Evolutionary conservation across 2,797 vertebrate genomes (phyloP).

Genomic region (Coregonus ussuriensis): DNA sequence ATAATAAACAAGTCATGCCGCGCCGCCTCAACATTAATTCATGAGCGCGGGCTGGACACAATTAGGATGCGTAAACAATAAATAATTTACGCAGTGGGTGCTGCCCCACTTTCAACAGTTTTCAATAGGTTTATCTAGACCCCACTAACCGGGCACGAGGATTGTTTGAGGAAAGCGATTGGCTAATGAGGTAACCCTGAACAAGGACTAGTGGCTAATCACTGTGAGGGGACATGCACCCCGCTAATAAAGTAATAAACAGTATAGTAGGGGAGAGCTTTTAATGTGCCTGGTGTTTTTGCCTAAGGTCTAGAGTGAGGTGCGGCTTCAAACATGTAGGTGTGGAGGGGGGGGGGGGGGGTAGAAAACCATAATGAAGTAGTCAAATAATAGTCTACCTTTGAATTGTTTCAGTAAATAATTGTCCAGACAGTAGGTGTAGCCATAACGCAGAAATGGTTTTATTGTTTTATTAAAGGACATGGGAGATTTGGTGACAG

Average conservation of each 20-base stretch:
- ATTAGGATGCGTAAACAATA: constrained; percentile 68
- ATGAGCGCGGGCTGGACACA: constrained; percentile 51
- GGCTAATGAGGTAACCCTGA: constrained; percentile 61
- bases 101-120: constrained; percentile 50
- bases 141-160: constrained; percentile 24
- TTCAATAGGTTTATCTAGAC: constrained; percentile 41
- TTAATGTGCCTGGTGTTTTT: constrained; percentile 31
- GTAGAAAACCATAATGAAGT: not conserved
- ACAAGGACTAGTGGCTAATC: constrained; percentile 60
- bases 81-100: constrained; percentile 51
- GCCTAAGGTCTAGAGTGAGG: constrained; percentile 15
- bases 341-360: not conserved
- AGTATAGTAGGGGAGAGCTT: constrained; percentile 43
- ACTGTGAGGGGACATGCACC: constrained; percentile 63
- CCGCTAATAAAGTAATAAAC: constrained; percentile 63
- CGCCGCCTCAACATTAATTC: constrained; percentile 13
- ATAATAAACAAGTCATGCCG: constrained; percentile 61
- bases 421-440: not conserved
- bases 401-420: not conserved
- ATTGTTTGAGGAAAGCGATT: constrained; percentile 49
- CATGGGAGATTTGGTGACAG: constrained; percentile 2
- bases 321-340: constrained; percentile 10
- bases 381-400: not conserved
- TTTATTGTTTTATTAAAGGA: not conserved
- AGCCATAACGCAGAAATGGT: not conserved